Evolutionary conservation across 2,113 vertebrate genomes (phyloP).

Genomic region (Echinops telfairi): DNA sequence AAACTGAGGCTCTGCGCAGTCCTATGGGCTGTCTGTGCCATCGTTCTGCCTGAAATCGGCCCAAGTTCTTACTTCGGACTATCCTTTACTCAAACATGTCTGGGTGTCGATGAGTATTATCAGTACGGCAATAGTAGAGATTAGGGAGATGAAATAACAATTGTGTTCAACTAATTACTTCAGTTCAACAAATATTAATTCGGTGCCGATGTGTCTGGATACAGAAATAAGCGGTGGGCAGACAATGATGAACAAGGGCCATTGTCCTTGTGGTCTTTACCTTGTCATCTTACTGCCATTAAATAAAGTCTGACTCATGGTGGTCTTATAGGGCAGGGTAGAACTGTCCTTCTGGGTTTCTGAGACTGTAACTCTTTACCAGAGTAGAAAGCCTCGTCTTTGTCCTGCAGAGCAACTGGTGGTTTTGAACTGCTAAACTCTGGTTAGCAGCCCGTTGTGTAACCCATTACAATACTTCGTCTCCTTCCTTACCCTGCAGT

Average conservation of each 20-base stretch:
- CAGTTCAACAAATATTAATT: neutral
- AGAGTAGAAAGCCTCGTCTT: too few relatives aligned
- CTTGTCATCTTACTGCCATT: too few relatives aligned
- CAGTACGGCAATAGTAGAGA: neutral
- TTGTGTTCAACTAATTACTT: neutral
- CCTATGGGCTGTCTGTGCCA: neutral
- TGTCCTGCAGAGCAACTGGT: too few relatives aligned
- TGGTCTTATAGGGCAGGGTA: too few relatives aligned
- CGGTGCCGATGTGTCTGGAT: neutral
- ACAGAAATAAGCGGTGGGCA: neutral
- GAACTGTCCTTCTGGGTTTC: too few relatives aligned
- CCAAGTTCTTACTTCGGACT: neutral
- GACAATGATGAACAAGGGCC: too few relatives aligned
- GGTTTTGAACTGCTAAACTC: too few relatives aligned
- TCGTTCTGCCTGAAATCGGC: neutral
- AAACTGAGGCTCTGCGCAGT: neutral
- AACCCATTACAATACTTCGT: too few relatives aligned
- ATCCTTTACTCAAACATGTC: neutral
- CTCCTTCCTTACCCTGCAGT: too few relatives aligned
- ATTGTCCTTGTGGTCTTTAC: neutral
- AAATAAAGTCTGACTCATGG: too few relatives aligned
- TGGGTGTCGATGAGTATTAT: neutral
- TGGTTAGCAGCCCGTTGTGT: too few relatives aligned
- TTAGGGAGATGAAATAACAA: constrained; percentile 28
- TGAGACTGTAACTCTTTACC: too few relatives aligned